These are phyloP conservation scores for Holotrichia oblita DNA, from an alignment of 1,140 invertebrate genomes.

Conservation along the genomic window DNA sequence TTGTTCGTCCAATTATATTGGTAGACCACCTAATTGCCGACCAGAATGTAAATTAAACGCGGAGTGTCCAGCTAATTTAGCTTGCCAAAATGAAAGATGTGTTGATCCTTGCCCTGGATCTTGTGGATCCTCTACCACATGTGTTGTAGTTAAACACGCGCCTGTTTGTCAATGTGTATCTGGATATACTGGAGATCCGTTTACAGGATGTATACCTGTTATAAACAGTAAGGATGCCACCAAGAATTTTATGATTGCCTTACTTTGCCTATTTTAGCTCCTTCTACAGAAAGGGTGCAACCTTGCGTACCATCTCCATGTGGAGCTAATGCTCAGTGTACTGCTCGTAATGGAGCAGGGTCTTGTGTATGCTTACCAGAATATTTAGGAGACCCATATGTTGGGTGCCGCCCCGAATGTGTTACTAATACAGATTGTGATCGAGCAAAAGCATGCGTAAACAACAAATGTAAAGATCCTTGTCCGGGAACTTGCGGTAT, in stretches of 20 bases:
- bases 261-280: conserved; percentile 58
- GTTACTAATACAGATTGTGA: conserved; percentile 84
- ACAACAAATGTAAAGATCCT: conserved; percentile 84
- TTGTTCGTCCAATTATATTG: conserved; percentile 80
- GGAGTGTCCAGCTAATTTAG: conserved; percentile 81
- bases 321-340: conserved; percentile 82
- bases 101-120: conserved; percentile 85
- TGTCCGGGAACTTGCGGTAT: conserved; percentile 81
- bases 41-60: conserved; percentile 85
- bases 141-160: conserved; percentile 81
- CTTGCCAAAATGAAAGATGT: conserved; percentile 83
- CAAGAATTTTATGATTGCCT: conserved; percentile 40
- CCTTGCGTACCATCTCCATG: conserved; percentile 86
- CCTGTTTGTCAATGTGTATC: conserved; percentile 82
- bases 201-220: conserved; percentile 74
- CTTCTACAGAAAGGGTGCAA: conserved; percentile 66
- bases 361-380: conserved; percentile 80
- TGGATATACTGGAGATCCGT: conserved; percentile 87
- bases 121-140: conserved; percentile 84
- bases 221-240: conserved; percentile 63
- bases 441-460: conserved; percentile 76
- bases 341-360: conserved; percentile 80
- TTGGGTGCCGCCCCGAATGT: conserved; percentile 84
- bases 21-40: conserved; percentile 82
- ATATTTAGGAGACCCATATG: conserved; percentile 86